phyloP scores from a whole-genome alignment of 2,113 vertebrate genomes.

The Mystacornis crossleyi region DNA sequence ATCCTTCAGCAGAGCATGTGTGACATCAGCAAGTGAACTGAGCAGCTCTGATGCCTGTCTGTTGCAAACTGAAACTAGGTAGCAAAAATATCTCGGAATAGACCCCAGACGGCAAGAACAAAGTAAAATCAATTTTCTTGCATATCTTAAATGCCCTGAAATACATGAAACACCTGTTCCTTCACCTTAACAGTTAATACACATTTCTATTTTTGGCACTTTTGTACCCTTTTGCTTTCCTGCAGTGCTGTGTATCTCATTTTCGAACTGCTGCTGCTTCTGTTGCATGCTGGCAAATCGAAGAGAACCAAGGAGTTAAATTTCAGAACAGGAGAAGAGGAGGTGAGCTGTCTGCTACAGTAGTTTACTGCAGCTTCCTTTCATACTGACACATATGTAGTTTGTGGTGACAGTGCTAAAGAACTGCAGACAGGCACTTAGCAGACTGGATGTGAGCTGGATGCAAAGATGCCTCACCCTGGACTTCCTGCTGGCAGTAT shows the following conservation, averaged over 20 bases:
- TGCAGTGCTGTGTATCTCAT: slow-evolving; percentile 32
- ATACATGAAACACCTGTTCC: slow-evolving; percentile 34
- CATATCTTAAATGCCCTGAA: background rate
- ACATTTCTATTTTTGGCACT: slow-evolving; percentile 46
- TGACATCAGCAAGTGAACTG: slow-evolving; percentile 42
- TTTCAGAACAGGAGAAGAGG: slow-evolving; percentile 60
- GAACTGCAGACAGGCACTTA: slow-evolving; percentile 77
- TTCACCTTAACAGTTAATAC: slow-evolving; percentile 47
- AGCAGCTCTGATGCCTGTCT: slow-evolving; percentile 24
- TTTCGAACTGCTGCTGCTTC: slow-evolving; percentile 10
- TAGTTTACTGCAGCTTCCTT: slow-evolving; percentile 72
- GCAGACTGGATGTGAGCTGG: slow-evolving; percentile 76
- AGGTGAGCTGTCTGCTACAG: slow-evolving; percentile 70
- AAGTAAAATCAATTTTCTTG: background rate
- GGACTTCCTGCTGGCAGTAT: slow-evolving; percentile 79
- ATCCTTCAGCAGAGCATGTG: background rate
- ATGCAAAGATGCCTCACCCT: slow-evolving; percentile 71
- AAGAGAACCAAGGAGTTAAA: slow-evolving; percentile 66
- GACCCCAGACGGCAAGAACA: background rate
- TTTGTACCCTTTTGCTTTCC: background rate
- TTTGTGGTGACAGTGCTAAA: slow-evolving; percentile 71
- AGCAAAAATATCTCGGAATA: slow-evolving; percentile 17
- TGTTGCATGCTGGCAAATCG: slow-evolving; percentile 19
- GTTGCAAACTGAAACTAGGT: background rate
- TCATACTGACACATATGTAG: slow-evolving; percentile 76